Percentiles rank a stretch among this genome's conserved stretches.
These are phyloP conservation scores for Amblyjoppa proteus DNA, from an alignment of 2,888 invertebrate genomes.

Conservation along the genomic window DNA sequence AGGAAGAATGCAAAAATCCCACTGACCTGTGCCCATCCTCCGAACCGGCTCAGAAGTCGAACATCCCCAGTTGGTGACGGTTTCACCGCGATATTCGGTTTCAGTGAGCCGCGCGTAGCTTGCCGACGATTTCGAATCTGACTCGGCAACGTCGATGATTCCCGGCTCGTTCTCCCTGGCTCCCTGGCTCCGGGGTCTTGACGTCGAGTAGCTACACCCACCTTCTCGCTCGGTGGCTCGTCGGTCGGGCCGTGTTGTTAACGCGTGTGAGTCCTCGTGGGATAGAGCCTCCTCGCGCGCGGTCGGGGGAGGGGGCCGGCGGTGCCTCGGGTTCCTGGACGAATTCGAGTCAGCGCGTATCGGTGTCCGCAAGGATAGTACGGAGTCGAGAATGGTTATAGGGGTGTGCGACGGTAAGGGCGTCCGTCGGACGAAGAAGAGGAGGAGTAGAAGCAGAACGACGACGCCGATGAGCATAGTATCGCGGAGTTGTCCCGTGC, in stretches of 20 bases:
- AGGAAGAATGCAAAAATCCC: conserved; percentile 48
- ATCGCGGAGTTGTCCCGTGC: neutral
- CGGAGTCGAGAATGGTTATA: conserved; percentile 47
- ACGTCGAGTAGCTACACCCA: conserved; percentile 64
- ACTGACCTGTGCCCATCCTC: conserved; percentile 91
- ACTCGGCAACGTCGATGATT: conserved; percentile 74
- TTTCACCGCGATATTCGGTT: conserved; percentile 30
- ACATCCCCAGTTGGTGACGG: conserved; percentile 76
- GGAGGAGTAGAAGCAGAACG: neutral
- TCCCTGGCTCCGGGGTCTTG: conserved; percentile 70
- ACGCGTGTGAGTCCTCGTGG: conserved; percentile 60
- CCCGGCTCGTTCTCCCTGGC: conserved; percentile 76
- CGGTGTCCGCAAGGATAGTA: conserved; percentile 43
- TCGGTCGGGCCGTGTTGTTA: conserved; percentile 64
- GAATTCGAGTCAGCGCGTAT: conserved; percentile 45
- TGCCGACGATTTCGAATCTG: conserved; percentile 61
- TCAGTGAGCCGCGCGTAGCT: conserved; percentile 22
- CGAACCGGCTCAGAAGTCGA: conserved; percentile 84
- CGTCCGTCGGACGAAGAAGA: conserved; percentile 21
- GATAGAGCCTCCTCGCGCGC: conserved; percentile 38
- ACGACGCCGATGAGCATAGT: conserved; percentile 4
- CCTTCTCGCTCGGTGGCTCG: conserved; percentile 74
- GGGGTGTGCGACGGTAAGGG: conserved; percentile 43
- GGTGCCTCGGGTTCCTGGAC: conserved; percentile 44
- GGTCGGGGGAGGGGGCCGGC: conserved; percentile 50